Evolutionary conservation across 2,888 invertebrate species (phyloP), one percentile per base, ranked within the genome.

Genomic region (Drosophila paranaensis): DNA sequence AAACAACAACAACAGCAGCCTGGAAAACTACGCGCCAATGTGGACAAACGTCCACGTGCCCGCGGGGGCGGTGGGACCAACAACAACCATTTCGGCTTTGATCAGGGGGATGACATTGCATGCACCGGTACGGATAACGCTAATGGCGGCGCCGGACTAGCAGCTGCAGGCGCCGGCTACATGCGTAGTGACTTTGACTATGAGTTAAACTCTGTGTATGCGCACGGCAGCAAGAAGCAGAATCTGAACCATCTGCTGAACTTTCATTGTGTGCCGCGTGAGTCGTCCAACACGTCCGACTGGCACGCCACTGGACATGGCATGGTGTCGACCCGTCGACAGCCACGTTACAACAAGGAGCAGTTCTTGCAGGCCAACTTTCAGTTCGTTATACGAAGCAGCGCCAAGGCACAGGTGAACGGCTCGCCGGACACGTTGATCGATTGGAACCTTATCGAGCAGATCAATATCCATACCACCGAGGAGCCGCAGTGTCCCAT

Each of bases 341-440:
- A 80, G 68, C 95, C 95, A 86, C 96, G 96, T 91, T 98, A 97
- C 93, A 97, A 97, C 92, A 98, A 98, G 93, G 98, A 98, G 91
- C 96, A 98, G 90, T 99, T 97, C 93, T 93, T 99, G 72, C 97
- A 98, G 93, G 98, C 98, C 68, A 98, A 98, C 93, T 99, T 98
- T 93, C 98, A 99, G 93, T 99, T 99, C 95, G 96, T 99, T 90
- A 97, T 99, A 76, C 96, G 95, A 91, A 95, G 95, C 82, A 95
- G 94, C 90, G 96, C 96, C 58, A 96, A 98, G 80, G 94, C 95
- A 25, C 96, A 97, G 91, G 87, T 91, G 13, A 93, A 96, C 88
- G 94, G 95, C 81, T 96, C 98, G 93, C 98, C 98, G 39, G 98
- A 99, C 93, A 94, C 95, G 55, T 94, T 98, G 60, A 96, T 99